These are phyloP conservation scores for Neopelma chrysocephalum DNA, from an alignment of 2,797 vertebrate genomes.

Conservation along the genomic window DNA sequence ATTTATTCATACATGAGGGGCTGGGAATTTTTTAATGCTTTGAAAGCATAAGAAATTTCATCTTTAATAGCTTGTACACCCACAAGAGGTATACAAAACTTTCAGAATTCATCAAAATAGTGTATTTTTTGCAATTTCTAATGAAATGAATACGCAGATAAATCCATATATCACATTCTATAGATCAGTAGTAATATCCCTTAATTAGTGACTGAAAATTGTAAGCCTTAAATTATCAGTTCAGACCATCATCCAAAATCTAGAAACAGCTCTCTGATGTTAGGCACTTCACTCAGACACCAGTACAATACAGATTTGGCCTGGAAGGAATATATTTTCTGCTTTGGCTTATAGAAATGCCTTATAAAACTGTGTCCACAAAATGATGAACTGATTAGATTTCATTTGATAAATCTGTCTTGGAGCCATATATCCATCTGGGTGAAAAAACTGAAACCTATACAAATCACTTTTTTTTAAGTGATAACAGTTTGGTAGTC, in stretches of 20 bases:
- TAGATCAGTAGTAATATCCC: not conserved
- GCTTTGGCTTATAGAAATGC: not conserved
- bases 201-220: not conserved
- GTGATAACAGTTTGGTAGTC: not conserved
- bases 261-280: not conserved
- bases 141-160: not conserved
- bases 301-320: not conserved
- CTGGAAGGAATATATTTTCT: not conserved
- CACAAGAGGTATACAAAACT: not conserved
- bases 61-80: not conserved
- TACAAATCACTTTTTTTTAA: not conserved
- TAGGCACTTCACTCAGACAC: not conserved
- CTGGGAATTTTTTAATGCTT: not conserved
- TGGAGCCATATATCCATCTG: not conserved
- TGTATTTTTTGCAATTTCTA: not conserved
- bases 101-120: not conserved
- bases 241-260: not conserved
- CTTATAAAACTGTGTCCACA: not conserved
- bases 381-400: not conserved
- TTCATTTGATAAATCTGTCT: not conserved
- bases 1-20: not conserved
- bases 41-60: not conserved
- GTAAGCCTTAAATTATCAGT: not conserved
- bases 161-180: not conserved
- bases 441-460: not conserved